Conservation (phyloP, 2,797 vertebrate genomes). For the Myripristis murdjan region DNA sequence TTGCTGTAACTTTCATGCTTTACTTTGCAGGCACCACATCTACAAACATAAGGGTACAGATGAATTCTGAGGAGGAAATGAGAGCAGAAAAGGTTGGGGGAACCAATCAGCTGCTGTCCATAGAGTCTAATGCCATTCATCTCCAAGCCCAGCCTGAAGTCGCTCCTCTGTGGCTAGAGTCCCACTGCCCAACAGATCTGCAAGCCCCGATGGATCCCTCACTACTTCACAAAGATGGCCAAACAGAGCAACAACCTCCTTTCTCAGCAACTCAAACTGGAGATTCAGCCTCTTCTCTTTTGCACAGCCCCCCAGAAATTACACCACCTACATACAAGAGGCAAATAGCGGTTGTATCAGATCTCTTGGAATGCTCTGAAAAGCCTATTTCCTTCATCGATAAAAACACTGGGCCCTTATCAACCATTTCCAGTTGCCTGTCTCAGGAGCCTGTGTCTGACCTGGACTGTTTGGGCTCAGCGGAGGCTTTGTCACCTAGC, state of each 20-base stretch:
- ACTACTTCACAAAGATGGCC: conserved; percentile 32
- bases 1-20: conserved; percentile 14
- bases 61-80: conserved; percentile 45
- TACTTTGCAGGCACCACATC: conserved; percentile 51
- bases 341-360: conserved; percentile 2
- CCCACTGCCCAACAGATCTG: conserved; percentile 13
- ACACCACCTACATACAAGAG: conserved; percentile 14
- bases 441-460: conserved; percentile 20
- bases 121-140: conserved; percentile 9
- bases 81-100: conserved; percentile 23
- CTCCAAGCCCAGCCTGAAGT: conserved; percentile 21
- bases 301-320: conserved; percentile 29
- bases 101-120: conserved; percentile 23
- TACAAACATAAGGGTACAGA: conserved; percentile 6
- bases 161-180: conserved; percentile 31
- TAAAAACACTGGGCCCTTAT: conserved; percentile 16
- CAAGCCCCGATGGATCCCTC: conserved; percentile 57
- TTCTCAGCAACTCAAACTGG: conserved; percentile 22
- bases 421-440: conserved; percentile 18
- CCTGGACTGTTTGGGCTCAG: conserved; percentile 2
- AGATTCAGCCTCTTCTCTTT: conserved; percentile 32
- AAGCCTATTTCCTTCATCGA: conserved; percentile 9
- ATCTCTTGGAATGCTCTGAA: conserved; percentile 10
- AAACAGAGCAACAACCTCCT: conserved; percentile 14
- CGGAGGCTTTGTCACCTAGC: conserved; percentile 12